Conservation (phyloP, 2,888 invertebrate genomes). For the Lycaena phlaeas region DNA sequence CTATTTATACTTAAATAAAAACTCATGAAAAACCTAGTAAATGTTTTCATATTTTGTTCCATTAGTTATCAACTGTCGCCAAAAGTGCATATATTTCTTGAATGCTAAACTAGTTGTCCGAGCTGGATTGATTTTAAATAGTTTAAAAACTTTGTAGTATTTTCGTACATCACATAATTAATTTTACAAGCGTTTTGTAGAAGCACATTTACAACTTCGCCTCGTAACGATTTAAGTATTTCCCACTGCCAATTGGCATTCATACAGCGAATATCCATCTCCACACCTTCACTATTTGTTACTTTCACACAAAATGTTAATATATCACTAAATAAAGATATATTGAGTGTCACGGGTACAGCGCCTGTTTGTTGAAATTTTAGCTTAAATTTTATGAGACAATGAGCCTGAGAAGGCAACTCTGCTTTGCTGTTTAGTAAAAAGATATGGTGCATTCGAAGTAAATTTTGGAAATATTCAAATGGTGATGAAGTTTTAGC, state of each 20-base stretch:
- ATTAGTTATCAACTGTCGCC: no score
- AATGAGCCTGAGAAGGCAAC: constrained; percentile 25
- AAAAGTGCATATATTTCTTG: no score
- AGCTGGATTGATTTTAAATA: background rate
- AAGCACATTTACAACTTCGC: constrained; percentile 32
- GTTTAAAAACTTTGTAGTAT: constrained; percentile 35
- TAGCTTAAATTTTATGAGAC: constrained; percentile 49
- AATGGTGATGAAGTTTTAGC: constrained; percentile 45
- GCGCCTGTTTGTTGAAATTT: constrained; percentile 37
- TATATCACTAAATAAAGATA: constrained; percentile 32
- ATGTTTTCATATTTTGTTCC: no score
- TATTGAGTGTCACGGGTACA: constrained; percentile 33
- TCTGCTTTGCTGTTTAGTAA: constrained; percentile 30
- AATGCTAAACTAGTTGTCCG: no score
- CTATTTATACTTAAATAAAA: no score
- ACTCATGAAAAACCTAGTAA: no score
- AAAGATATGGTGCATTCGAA: constrained; percentile 36
- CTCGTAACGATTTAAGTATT: constrained; percentile 43
- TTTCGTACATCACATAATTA: constrained; percentile 23
- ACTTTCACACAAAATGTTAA: constrained; percentile 42
- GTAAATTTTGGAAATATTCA: constrained; percentile 38
- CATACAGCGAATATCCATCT: constrained; percentile 35
- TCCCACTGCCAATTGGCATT: constrained; percentile 61
- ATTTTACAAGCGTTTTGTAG: constrained; percentile 34
- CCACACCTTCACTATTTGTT: constrained; percentile 29